phyloP scores from a whole-genome alignment of 35 echinoderm and acorn worm genomes.

The Heliocidaris erythrogramma region DNA sequence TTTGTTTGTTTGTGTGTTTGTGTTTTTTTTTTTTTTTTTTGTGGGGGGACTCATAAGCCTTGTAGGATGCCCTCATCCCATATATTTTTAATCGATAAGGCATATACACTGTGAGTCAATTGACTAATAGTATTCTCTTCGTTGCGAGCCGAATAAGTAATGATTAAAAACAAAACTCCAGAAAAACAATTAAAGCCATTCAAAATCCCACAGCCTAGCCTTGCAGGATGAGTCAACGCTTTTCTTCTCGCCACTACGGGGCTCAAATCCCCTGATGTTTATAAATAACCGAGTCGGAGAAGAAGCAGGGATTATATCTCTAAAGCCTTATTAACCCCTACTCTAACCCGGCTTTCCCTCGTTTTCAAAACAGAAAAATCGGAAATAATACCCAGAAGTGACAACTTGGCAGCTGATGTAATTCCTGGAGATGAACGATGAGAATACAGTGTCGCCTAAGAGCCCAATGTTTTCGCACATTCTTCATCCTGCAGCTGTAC shows the following conservation, averaged over 20 bases:
- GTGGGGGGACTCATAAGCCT: too few species aligned
- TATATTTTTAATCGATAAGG: too few species aligned
- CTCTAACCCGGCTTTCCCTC: conserved; percentile 14
- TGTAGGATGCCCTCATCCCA: too few species aligned
- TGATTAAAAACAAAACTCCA: neutral
- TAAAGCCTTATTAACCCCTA: conserved; percentile 21
- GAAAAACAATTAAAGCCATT: conserved; percentile 16
- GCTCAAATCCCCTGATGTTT: conserved; percentile 12
- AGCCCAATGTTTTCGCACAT: neutral
- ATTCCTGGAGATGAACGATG: conserved; percentile 1
- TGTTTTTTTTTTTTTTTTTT: too few species aligned
- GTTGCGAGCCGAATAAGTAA: neutral
- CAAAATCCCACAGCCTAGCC: neutral
- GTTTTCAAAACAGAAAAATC: neutral
- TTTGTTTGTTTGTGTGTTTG: too few species aligned
- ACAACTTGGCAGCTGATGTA: conserved; percentile 31
- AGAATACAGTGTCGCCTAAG: neutral
- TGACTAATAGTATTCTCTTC: neutral
- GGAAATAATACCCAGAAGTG: conserved; percentile 34
- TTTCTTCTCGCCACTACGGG: neutral
- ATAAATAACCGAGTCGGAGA: conserved; percentile 24
- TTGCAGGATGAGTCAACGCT: conserved; percentile 7
- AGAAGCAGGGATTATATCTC: neutral
- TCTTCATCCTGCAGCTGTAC: neutral
- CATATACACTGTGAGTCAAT: neutral